phyloP scores from a whole-genome alignment of 2,888 invertebrate genomes.

The Andrena bicolor region DNA sequence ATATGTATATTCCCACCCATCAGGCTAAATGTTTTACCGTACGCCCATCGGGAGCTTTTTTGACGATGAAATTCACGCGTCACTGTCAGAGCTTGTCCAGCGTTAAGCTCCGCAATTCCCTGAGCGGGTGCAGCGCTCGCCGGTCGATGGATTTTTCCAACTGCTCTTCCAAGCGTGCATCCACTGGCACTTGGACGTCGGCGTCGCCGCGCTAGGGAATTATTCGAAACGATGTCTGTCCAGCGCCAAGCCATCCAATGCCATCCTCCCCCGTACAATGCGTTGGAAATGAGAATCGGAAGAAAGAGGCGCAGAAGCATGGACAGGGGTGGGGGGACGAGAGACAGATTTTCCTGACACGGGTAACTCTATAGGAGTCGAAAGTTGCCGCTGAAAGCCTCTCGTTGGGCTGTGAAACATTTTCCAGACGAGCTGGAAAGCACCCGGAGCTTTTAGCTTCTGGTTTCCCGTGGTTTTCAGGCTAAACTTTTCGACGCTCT shows the following conservation, averaged over 20 bases:
- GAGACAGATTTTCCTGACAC: slow-evolving; percentile 53
- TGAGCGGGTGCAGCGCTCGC: not conserved
- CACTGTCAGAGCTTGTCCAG: not conserved
- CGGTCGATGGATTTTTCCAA: not conserved
- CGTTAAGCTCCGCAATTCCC: slow-evolving; percentile 4
- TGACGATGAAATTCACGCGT: not conserved
- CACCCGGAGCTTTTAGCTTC: slow-evolving; percentile 62
- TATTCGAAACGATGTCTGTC: not conserved
- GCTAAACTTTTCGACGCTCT: slow-evolving; percentile 59
- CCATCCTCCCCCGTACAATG: not conserved
- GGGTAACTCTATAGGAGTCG: slow-evolving; percentile 53
- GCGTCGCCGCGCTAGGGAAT: not conserved
- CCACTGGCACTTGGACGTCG: not conserved
- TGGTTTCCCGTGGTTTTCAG: slow-evolving; percentile 54
- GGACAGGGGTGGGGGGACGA: not conserved
- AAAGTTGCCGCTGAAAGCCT: slow-evolving; percentile 60
- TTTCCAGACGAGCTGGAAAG: slow-evolving; percentile 42
- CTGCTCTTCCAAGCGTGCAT: not conserved
- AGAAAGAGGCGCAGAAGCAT: slow-evolving; percentile 12
- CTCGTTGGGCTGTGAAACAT: slow-evolving; percentile 57
- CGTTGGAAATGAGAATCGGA: slow-evolving; percentile 7
- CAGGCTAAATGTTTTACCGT: slow-evolving; percentile 5
- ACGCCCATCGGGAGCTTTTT: not conserved
- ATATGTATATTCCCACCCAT: not conserved
- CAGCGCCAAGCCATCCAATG: not conserved